phyloP scores from a whole-genome alignment of 2,797 vertebrate genomes.

The Neoniphon sammara region DNA sequence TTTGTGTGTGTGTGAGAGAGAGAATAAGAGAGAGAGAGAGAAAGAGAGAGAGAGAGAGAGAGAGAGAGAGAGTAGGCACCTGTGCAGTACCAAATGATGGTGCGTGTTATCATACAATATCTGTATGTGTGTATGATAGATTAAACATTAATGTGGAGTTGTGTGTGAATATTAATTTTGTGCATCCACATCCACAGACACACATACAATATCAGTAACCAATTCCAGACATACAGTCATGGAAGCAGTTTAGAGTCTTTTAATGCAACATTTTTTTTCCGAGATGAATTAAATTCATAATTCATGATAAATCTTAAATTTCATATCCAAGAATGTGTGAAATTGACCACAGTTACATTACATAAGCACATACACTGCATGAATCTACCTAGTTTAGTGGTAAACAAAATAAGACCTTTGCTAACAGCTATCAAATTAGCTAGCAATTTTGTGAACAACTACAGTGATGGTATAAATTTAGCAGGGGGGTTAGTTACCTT shows the following conservation, averaged over 20 bases:
- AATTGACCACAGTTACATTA: too few species aligned
- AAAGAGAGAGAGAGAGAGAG: too few species aligned
- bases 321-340: too few species aligned
- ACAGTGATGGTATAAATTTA: too few species aligned
- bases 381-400: background rate
- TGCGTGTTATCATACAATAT: background rate
- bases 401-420: too few species aligned
- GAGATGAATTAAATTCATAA: too few species aligned
- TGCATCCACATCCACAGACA: background rate
- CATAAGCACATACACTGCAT: background rate
- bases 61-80: conserved; percentile 17
- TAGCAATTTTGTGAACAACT: too few species aligned
- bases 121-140: conserved; percentile 6
- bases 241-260: background rate
- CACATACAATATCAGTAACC: background rate
- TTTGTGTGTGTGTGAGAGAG: conserved; percentile 15
- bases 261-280: too few species aligned
- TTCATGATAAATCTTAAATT: too few species aligned
- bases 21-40: too few species aligned
- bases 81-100: conserved; percentile 17
- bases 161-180: background rate
- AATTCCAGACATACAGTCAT: background rate
- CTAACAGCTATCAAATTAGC: too few species aligned
- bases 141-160: background rate
- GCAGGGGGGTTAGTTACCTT: too few species aligned